Evolutionary conservation across 2,888 invertebrate species (phyloP).

Genomic region (Coleophora flavipennella): DNA sequence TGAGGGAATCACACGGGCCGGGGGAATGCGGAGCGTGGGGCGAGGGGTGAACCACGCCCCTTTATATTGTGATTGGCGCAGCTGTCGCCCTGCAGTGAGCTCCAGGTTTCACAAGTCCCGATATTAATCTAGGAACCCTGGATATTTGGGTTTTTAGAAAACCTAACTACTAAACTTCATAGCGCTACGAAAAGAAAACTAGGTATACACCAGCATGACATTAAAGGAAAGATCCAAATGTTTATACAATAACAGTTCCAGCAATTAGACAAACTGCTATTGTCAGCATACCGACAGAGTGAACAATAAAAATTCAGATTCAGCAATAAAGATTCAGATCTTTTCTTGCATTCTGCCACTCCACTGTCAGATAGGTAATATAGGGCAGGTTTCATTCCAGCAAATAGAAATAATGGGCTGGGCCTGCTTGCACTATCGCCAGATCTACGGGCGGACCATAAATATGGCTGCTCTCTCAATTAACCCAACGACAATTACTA

Average conservation of each 20-base stretch:
- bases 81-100: constrained; percentile 54
- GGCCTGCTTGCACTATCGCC: constrained; percentile 35
- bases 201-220: too few relatives aligned
- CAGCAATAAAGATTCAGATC: too few relatives aligned
- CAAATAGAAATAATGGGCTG: constrained; percentile 51
- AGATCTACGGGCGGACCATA: constrained; percentile 44
- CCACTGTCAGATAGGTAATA: constrained; percentile 2
- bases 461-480: constrained; percentile 56
- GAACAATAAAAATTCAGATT: too few relatives aligned
- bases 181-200: too few relatives aligned
- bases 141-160: too few relatives aligned
- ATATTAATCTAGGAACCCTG: constrained; percentile 13
- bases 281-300: too few relatives aligned
- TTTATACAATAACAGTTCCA: not conserved
- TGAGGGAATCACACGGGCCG: constrained; percentile 46
- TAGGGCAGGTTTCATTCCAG: constrained; percentile 26
- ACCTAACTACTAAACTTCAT: too few relatives aligned
- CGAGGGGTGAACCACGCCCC: constrained; percentile 53
- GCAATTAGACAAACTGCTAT: too few relatives aligned
- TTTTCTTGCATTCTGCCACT: not conserved
- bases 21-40: constrained; percentile 25
- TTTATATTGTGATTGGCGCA: constrained; percentile 69
- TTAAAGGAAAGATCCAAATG: too few relatives aligned
- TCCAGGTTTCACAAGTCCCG: constrained; percentile 34
- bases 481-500: constrained; percentile 57